phyloP scores from a whole-genome alignment of 1,140 invertebrate genomes.

The Lasioglossum albipes region DNA sequence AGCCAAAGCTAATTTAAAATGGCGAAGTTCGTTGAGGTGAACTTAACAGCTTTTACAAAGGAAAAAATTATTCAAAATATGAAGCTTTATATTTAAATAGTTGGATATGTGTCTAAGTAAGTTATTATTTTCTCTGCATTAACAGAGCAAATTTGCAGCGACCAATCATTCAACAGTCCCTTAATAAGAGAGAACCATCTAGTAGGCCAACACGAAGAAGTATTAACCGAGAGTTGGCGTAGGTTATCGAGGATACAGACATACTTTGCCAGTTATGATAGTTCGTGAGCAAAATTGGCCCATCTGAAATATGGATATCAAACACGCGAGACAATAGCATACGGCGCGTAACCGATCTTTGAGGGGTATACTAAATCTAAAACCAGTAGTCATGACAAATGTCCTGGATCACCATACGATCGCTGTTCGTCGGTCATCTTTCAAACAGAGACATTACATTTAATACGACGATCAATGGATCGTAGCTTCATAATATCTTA shows the following conservation, averaged over 20 bases:
- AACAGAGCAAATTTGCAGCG: neutral
- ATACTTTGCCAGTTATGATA: slow-evolving; percentile 1
- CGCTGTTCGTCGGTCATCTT: slow-evolving; percentile 29
- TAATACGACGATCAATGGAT: slow-evolving; percentile 20
- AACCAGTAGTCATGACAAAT: slow-evolving; percentile 40
- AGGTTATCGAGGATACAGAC: slow-evolving; percentile 20
- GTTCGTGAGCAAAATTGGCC: slow-evolving; percentile 23
- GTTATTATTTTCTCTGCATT: neutral
- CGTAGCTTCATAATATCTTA: too few relatives aligned
- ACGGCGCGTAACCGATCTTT: slow-evolving; percentile 41
- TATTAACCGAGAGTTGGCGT: neutral
- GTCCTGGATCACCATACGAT: slow-evolving; percentile 15
- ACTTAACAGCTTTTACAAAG: too few relatives aligned
- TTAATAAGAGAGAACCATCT: neutral
- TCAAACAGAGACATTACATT: slow-evolving; percentile 44
- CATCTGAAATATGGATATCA: slow-evolving; percentile 20
- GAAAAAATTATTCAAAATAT: too few relatives aligned
- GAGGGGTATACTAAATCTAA: slow-evolving; percentile 45
- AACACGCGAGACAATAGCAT: slow-evolving; percentile 9
- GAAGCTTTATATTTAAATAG: too few relatives aligned
- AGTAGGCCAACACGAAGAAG: neutral
- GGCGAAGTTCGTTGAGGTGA: too few relatives aligned
- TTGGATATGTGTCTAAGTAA: neutral
- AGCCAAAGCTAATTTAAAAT: too few relatives aligned
- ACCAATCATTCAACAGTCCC: neutral